These are phyloP conservation scores for Ophraella communa DNA, from an alignment of 2,888 invertebrate genomes.

Conservation along the genomic window DNA sequence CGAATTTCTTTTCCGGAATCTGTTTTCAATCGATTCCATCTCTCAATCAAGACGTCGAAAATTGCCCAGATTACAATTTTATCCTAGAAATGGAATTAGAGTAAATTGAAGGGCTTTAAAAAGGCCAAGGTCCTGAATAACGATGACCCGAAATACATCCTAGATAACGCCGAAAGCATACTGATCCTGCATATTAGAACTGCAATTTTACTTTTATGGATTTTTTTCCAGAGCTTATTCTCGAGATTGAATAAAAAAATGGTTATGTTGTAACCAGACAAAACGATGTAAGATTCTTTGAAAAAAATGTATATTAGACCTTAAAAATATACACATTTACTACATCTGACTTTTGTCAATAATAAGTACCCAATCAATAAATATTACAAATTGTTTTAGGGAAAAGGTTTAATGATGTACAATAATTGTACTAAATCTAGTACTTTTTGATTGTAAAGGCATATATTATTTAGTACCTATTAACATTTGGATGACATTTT, in stretches of 20 bases:
- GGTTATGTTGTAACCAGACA: background rate
- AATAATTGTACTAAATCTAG: no score
- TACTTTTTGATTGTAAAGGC: no score
- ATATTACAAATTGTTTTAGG: no score
- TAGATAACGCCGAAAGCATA: background rate
- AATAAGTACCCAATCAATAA: no score
- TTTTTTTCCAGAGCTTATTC: background rate
- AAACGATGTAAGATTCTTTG: no score
- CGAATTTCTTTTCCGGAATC: background rate
- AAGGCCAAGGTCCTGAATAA: background rate
- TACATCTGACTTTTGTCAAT: no score
- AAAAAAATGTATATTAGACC: no score
- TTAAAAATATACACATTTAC: no score
- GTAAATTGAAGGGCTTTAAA: slow-evolving; percentile 8
- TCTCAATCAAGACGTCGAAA: slow-evolving; percentile 13
- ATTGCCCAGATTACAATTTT: slow-evolving; percentile 17
- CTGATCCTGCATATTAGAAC: background rate
- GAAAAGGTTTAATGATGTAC: no score
- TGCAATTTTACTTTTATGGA: background rate
- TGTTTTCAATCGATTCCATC: background rate
- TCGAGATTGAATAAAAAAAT: background rate
- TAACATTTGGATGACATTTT: no score
- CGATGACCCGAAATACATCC: slow-evolving; percentile 2
- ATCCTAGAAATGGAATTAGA: slow-evolving; percentile 12
- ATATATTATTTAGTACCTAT: no score